These are phyloP conservation scores for Tychaedon coryphoeus DNA, from an alignment of 2,113 vertebrate species.

Conservation along the genomic window DNA sequence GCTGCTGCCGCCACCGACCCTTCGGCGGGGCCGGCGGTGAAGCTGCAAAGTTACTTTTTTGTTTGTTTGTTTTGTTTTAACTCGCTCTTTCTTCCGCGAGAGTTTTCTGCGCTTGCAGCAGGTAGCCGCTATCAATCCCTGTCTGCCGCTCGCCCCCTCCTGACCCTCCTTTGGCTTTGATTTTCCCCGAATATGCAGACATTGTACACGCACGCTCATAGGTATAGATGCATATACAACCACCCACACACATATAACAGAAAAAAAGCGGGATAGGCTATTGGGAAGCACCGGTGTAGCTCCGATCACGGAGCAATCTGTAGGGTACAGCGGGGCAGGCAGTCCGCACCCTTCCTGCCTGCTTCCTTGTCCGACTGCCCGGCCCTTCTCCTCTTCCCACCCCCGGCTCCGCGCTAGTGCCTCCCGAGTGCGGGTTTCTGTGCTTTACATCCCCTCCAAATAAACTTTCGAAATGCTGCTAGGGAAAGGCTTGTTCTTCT, in stretches of 20 bases:
- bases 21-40: neutral
- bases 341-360: neutral
- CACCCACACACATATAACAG: neutral
- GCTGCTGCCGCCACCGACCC: neutral
- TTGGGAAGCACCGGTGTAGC: neutral
- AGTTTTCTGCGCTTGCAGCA: neutral
- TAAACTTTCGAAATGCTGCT: conserved; percentile 33
- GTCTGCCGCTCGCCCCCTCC: conserved; percentile 42
- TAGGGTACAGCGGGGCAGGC: neutral
- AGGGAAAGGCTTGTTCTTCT: neutral
- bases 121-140: neutral
- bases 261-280: neutral
- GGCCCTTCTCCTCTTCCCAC: neutral
- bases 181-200: neutral
- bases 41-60: neutral
- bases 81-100: neutral
- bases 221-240: neutral
- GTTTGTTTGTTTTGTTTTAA: neutral
- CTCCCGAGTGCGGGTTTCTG: neutral
- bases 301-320: neutral
- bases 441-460: neutral
- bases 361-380: neutral
- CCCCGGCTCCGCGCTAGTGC: neutral
- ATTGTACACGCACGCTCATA: neutral
- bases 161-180: neutral